Evolutionary conservation across 1,140 invertebrate genomes (phyloP).

Genomic region (Maniola jurtina): DNA sequence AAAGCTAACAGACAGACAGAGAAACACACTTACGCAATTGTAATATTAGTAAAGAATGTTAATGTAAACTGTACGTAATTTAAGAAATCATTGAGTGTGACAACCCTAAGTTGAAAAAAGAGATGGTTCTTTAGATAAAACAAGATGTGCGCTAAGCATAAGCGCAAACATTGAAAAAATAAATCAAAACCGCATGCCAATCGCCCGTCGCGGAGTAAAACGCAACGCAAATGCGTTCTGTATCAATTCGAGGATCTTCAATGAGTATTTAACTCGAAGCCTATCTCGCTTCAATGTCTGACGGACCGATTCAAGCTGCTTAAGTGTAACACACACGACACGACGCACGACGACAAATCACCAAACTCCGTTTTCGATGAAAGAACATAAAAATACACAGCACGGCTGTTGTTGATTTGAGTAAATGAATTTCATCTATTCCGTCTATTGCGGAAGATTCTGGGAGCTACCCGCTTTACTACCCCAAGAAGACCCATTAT

Average conservation of each 20-base stretch:
- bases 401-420: too few species aligned
- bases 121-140: constrained; percentile 16
- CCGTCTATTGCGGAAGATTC: too few species aligned
- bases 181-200: constrained; percentile 13
- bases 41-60: too few species aligned
- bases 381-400: too few species aligned
- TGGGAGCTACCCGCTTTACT: too few species aligned
- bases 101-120: background rate
- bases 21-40: too few species aligned
- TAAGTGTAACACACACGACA: background rate
- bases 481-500: too few species aligned
- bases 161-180: constrained; percentile 23
- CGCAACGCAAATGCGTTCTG: constrained; percentile 8
- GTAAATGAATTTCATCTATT: too few species aligned
- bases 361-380: too few species aligned
- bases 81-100: background rate
- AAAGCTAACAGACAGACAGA: too few species aligned
- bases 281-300: constrained; percentile 11
- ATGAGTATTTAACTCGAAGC: constrained; percentile 16
- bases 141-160: constrained; percentile 8
- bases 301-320: constrained; percentile 7
- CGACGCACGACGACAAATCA: background rate
- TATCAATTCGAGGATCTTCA: constrained; percentile 11
- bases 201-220: background rate
- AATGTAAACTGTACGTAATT: too few species aligned